phyloP scores from a whole-genome alignment of 2,888 invertebrate species.

The Andrena bucephala region DNA sequence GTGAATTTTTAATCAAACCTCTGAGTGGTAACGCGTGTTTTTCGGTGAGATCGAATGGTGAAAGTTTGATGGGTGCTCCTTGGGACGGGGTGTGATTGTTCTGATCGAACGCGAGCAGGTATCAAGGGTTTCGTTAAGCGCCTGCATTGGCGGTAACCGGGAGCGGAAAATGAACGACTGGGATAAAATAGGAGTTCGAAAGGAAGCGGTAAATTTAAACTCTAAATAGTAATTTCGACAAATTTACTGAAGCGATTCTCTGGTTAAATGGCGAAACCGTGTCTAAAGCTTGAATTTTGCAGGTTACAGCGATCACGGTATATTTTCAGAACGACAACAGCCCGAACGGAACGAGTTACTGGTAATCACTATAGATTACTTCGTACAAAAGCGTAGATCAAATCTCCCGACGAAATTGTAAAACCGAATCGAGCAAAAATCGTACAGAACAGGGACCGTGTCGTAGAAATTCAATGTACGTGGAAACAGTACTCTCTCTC shows the following conservation, averaged over 20 bases:
- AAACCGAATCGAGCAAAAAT: constrained; percentile 26
- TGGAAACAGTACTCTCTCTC: constrained; percentile 10
- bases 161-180: neutral
- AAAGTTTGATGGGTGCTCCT: constrained; percentile 36
- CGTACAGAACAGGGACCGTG: constrained; percentile 8
- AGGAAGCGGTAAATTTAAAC: neutral
- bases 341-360: neutral
- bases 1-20: constrained; percentile 40
- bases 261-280: too few relatives aligned
- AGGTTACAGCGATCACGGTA: neutral
- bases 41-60: constrained; percentile 44
- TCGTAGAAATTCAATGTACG: constrained; percentile 28
- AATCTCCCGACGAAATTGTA: constrained; percentile 10
- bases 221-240: neutral
- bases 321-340: neutral
- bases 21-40: constrained; percentile 53
- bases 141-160: too few relatives aligned
- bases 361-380: constrained; percentile 16
- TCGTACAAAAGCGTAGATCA: constrained; percentile 10
- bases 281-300: neutral
- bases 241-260: too few relatives aligned
- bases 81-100: neutral
- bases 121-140: constrained; percentile 6
- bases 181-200: neutral
- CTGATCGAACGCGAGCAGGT: neutral